These are phyloP conservation scores for Porites lobata DNA, from an alignment of 92 coral and sea anemone genomes.

Conservation along the genomic window DNA sequence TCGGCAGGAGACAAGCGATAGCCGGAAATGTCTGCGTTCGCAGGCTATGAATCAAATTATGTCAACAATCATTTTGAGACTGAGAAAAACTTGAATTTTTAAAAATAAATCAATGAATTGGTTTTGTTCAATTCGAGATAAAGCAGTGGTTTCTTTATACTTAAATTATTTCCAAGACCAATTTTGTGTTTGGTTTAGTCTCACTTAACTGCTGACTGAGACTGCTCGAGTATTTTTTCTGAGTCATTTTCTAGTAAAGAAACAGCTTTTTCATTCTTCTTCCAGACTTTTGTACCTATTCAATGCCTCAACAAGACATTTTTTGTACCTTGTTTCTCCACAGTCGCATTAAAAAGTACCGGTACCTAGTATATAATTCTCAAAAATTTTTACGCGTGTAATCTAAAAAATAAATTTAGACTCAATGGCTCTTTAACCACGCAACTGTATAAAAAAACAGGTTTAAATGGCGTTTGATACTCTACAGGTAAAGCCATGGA, in stretches of 20 bases:
- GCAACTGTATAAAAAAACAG: no score
- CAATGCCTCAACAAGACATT: constrained; percentile 6
- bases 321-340: neutral
- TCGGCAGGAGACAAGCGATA: neutral
- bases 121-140: neutral
- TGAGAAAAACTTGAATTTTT: constrained; percentile 6
- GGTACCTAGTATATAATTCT: no score
- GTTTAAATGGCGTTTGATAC: no score
- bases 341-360: neutral
- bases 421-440: no score
- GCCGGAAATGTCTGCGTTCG: constrained; percentile 9
- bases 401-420: no score
- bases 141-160: constrained; percentile 1
- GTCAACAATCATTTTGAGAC: constrained; percentile 16
- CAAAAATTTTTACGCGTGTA: no score
- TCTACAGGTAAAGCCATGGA: no score
- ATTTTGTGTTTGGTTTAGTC: constrained; percentile 16
- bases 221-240: constrained; percentile 25
- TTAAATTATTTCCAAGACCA: neutral
- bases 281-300: neutral
- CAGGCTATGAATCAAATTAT: constrained; percentile 13
- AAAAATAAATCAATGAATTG: neutral
- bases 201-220: constrained; percentile 1
- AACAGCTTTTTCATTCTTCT: constrained; percentile 18
- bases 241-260: constrained; percentile 13